phyloP scores from a whole-genome alignment of 2,888 invertebrate genomes.

The Ormyrus nitidulus region DNA sequence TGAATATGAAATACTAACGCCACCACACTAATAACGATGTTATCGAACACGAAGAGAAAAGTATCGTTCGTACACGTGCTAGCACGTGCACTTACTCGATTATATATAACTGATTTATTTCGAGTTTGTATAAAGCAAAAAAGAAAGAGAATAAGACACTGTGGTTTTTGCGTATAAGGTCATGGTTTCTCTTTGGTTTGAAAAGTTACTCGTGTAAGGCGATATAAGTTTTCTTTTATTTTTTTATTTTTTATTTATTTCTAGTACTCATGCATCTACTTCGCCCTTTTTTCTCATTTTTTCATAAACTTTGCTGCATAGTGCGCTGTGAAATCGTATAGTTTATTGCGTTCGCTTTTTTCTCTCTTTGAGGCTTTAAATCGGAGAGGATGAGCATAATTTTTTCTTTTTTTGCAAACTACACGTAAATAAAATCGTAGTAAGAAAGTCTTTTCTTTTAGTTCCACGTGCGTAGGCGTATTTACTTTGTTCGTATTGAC shows the following conservation, averaged over 20 bases:
- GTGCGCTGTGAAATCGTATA: conserved; percentile 35
- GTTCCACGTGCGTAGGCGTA: conserved; percentile 48
- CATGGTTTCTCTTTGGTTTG: conserved; percentile 69
- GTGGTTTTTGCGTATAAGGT: conserved; percentile 57
- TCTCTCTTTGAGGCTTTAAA: conserved; percentile 46
- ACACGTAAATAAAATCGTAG: conserved; percentile 26
- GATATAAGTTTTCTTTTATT: conserved; percentile 31
- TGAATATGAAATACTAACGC: conserved; percentile 35
- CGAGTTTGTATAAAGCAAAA: conserved; percentile 28
- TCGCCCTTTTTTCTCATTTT: conserved; percentile 28
- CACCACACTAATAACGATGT: conserved; percentile 15
- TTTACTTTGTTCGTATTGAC: conserved; percentile 48
- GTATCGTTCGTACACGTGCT: background rate
- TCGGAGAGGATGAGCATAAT: conserved; percentile 16
- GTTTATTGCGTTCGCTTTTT: conserved; percentile 41
- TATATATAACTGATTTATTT: conserved; percentile 11
- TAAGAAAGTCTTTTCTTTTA: conserved; percentile 30
- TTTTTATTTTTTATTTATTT: conserved; percentile 52
- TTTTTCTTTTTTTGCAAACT: conserved; percentile 13
- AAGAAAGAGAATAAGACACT: conserved; percentile 38
- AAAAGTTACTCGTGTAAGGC: conserved; percentile 40
- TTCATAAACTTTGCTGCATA: conserved; percentile 22
- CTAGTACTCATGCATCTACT: conserved; percentile 36
- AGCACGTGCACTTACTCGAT: background rate
- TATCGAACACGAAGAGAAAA: conserved; percentile 15